phyloP scores from a whole-genome alignment of 2,888 invertebrate species.

The Philopedon plagiatum region DNA sequence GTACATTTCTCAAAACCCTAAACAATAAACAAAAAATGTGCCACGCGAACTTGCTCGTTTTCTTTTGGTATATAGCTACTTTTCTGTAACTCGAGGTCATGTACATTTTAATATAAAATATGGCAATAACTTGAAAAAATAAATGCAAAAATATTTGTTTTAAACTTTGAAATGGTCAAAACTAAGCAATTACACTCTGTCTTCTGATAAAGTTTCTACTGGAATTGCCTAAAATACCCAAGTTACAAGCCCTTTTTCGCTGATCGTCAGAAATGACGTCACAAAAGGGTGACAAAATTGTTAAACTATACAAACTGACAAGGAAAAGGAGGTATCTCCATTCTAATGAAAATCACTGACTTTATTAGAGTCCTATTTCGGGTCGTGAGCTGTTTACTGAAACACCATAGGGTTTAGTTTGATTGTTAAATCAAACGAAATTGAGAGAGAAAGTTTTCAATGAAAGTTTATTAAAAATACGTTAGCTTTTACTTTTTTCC shows the following conservation, averaged over 20 bases:
- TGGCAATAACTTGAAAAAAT: too few species aligned
- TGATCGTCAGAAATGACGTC: slow-evolving; percentile 7
- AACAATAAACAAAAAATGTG: too few species aligned
- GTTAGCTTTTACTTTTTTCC: background rate
- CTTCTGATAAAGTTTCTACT: background rate
- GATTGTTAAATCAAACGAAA: slow-evolving; percentile 12
- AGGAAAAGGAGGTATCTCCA: slow-evolving; percentile 25
- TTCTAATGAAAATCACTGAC: slow-evolving; percentile 36
- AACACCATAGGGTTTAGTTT: slow-evolving; percentile 20
- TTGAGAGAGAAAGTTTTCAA: background rate
- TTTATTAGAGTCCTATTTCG: slow-evolving; percentile 26
- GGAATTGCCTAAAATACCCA: slow-evolving; percentile 1
- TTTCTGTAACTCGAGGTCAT: too few species aligned
- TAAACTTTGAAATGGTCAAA: background rate
- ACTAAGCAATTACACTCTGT: background rate
- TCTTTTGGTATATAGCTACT: too few species aligned
- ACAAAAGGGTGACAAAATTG: slow-evolving; percentile 39
- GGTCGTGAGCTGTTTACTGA: slow-evolving; percentile 25
- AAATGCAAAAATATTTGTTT: too few species aligned
- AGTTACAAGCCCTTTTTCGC: slow-evolving; percentile 8
- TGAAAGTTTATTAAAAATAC: background rate
- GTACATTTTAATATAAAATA: too few species aligned
- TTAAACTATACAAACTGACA: slow-evolving; percentile 23
- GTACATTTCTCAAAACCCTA: too few species aligned
- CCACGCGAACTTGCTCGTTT: too few species aligned